Conservation (phyloP, 2,113 vertebrate species). For the Phodopus roborovskii region DNA sequence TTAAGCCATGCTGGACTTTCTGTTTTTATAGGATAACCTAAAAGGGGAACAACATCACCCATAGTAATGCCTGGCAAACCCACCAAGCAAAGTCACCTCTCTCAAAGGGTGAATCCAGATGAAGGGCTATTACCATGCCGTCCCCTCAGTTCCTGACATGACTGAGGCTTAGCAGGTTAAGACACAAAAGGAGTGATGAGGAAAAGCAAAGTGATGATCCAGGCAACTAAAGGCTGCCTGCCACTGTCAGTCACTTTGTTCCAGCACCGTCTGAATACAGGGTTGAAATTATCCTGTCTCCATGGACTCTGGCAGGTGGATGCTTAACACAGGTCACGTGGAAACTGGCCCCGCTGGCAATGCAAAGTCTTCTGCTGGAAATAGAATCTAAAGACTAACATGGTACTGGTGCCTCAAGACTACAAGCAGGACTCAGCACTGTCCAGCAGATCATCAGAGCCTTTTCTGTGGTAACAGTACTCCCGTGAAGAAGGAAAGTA, state of each 20-base stretch:
- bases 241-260: slow-evolving; percentile 1
- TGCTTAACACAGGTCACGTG: slow-evolving; percentile 61
- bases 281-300: not conserved
- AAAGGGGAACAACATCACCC: not conserved
- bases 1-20: not conserved
- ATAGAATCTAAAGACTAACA: not conserved
- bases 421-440: not conserved
- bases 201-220: not conserved
- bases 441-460: not conserved
- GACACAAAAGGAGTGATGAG: not conserved
- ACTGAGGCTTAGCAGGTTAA: not conserved
- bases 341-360: slow-evolving; percentile 71
- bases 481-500: not conserved
- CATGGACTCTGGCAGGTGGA: not conserved
- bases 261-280: slow-evolving; percentile 70
- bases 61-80: not conserved
- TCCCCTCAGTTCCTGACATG: not conserved
- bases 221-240: not conserved
- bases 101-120: not conserved
- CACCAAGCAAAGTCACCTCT: not conserved
- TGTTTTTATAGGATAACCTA: not conserved
- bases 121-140: not conserved
- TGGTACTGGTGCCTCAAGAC: not conserved
- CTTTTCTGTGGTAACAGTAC: not conserved
- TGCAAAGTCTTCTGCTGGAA: slow-evolving; percentile 64